Percentiles rank a stretch among this genome's conserved stretches.
These are phyloP conservation scores for Plectrocnemia conspersa DNA, from an alignment of 1,140 invertebrate genomes.

Conservation along the genomic window DNA sequence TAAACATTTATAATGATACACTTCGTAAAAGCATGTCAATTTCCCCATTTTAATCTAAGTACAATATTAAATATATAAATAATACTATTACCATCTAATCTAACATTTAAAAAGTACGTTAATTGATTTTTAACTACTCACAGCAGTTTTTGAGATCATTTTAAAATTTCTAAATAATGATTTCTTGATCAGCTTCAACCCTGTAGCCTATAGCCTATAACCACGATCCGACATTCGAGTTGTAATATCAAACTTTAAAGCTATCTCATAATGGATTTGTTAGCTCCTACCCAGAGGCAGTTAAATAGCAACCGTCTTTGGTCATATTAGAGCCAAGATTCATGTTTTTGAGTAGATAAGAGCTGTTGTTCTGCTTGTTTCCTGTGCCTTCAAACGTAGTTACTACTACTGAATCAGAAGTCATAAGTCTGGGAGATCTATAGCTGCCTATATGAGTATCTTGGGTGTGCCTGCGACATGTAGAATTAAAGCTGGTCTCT, in stretches of 20 bases:
- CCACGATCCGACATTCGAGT: no score
- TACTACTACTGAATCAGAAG: conserved; percentile 16
- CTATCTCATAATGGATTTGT: conserved; percentile 29
- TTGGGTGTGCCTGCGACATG: conserved; percentile 43
- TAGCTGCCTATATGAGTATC: conserved; percentile 29
- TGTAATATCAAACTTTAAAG: conserved; percentile 8
- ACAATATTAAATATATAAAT: conserved; percentile 9
- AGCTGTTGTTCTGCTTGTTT: conserved; percentile 30
- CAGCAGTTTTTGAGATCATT: no score
- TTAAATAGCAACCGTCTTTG: conserved; percentile 30
- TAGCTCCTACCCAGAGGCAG: conserved; percentile 20
- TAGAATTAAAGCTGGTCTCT: conserved; percentile 51
- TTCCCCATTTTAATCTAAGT: conserved; percentile 9
- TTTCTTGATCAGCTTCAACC: no score
- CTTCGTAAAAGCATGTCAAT: conserved; percentile 17
- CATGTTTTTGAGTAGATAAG: conserved; percentile 30
- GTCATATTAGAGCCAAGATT: conserved; percentile 3
- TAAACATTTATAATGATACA: no score
- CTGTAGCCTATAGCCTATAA: no score
- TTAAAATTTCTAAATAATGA: no score
- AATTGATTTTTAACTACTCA: neutral
- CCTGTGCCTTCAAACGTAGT: conserved; percentile 19
- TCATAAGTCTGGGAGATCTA: conserved; percentile 14
- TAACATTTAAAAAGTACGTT: neutral
- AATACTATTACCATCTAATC: neutral